These are phyloP conservation scores for Falco concolor DNA, from an alignment of 2,797 vertebrate species.

Conservation along the genomic window DNA sequence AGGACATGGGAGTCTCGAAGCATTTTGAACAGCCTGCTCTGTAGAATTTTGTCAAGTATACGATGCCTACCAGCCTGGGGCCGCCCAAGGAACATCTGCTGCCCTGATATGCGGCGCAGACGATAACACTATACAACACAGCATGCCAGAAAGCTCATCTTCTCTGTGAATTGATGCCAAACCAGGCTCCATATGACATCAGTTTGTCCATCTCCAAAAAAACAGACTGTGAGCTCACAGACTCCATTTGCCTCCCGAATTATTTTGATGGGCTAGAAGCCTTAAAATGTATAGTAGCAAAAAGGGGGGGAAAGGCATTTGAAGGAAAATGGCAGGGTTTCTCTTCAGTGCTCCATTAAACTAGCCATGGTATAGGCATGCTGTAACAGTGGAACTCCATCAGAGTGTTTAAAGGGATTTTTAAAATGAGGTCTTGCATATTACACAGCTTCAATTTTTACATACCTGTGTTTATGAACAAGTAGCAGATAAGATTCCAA, in stretches of 20 bases:
- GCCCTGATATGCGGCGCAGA: slow-evolving; percentile 42
- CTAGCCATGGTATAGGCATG: background rate
- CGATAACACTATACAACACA: background rate
- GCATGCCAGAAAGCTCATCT: slow-evolving; percentile 58
- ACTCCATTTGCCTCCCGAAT: background rate
- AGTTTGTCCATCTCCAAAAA: slow-evolving; percentile 2
- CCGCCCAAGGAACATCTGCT: slow-evolving; percentile 69
- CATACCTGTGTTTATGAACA: background rate
- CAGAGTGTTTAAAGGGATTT: background rate
- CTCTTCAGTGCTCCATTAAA: background rate
- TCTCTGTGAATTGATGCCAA: slow-evolving; percentile 53
- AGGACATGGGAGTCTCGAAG: background rate
- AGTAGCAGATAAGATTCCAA: background rate
- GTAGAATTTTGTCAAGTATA: slow-evolving; percentile 38
- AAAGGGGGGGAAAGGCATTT: background rate
- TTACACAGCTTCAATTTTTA: background rate
- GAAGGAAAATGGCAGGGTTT: background rate
- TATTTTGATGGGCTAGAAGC: background rate
- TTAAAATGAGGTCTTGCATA: background rate
- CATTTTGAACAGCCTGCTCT: slow-evolving; percentile 19
- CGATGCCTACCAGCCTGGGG: slow-evolving; percentile 57
- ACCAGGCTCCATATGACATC: slow-evolving; percentile 20
- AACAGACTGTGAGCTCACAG: slow-evolving; percentile 16
- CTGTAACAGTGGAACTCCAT: background rate
- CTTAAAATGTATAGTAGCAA: background rate